Base-by-base conservation (phyloP, 2,113 vertebrate species). In the Daphoenositta chrysoptera region DNA sequence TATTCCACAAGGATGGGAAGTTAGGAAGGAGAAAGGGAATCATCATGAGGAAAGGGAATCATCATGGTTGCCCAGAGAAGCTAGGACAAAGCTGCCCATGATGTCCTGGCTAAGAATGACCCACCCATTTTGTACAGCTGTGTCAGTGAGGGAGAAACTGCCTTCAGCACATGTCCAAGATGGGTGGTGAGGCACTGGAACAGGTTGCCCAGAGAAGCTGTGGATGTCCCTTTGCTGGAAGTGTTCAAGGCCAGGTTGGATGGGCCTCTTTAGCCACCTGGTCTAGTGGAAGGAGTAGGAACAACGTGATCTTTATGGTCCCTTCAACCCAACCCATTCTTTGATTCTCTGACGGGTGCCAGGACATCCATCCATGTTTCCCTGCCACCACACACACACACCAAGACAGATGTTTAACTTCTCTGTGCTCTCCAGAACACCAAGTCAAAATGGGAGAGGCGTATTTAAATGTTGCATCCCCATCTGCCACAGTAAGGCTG, bases 41-140 rank as follows among this genome's bases (percentile, higher is more conserved):
- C 0, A 0, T 33, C 7, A 1, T 53, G 21, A 42, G 11, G 24
- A 89, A 84, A 71, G 30, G 7, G 11, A 4, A 45, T 10, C 0
- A 0, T 33, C 7, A 1, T 53, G 21, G 24, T n/a, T n/a, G n/a
- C n/a, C n/a, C n/a, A n/a, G n/a, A n/a, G n/a, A n/a, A n/a, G n/a
- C n/a, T n/a, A 89, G 56, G 24, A 51, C 17, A 68, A 71, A 79
- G 30, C 15, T 71, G 8, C 10, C 68, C 7, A 20, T 60, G 42
- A 21, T 58, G 15, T 64, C 10, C 57, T 60, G 39, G 39, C 30
- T 35, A 7, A 71, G 22, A 42, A 30, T 69, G 40, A 39, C 2
- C 9, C 54, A 69, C 27, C 9, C 0, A 3, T 48, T 84, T 66
- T 58, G 33, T 37, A 45, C 26, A 66, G 13, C 7, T 84, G n/a